phyloP scores from a whole-genome alignment of 1,140 invertebrate species.

The Saccostrea cuccullata region DNA sequence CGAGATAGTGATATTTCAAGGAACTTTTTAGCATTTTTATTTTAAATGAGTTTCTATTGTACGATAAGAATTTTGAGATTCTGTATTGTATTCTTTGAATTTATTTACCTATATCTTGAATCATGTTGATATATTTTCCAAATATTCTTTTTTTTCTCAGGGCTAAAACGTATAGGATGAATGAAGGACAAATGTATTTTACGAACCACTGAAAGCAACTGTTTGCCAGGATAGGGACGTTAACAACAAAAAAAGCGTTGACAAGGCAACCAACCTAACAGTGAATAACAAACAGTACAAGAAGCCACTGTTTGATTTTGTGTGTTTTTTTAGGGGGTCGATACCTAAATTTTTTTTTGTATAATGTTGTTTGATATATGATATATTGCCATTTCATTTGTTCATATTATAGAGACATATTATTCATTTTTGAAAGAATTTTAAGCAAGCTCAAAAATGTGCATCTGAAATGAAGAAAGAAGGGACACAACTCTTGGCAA shows the following conservation, averaged over 20 bases:
- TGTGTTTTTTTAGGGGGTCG: background rate
- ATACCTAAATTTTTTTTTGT: slow-evolving; percentile 14
- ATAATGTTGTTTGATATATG: background rate
- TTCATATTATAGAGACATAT: slow-evolving; percentile 4
- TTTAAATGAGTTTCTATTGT: too few relatives aligned
- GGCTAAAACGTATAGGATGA: slow-evolving; percentile 88
- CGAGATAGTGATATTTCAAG: too few relatives aligned
- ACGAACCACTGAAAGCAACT: slow-evolving; percentile 89
- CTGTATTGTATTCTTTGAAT: background rate
- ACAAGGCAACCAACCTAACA: slow-evolving; percentile 63
- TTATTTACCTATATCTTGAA: background rate
- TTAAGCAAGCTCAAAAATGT: background rate
- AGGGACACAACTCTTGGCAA: background rate
- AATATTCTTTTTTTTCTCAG: slow-evolving; percentile 78
- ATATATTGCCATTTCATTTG: slow-evolving; percentile 23
- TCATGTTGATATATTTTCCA: background rate
- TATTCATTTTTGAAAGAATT: too few relatives aligned
- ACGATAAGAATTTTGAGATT: too few relatives aligned
- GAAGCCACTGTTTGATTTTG: slow-evolving; percentile 8
- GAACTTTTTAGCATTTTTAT: too few relatives aligned
- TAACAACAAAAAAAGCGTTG: slow-evolving; percentile 80
- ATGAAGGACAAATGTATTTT: slow-evolving; percentile 88
- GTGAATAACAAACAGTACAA: slow-evolving; percentile 22
- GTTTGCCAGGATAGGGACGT: slow-evolving; percentile 86
- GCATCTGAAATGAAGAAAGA: background rate